Evolutionary conservation across 2,113 vertebrate genomes (phyloP).

Genomic region (Paradoxurus hermaphroditus): DNA sequence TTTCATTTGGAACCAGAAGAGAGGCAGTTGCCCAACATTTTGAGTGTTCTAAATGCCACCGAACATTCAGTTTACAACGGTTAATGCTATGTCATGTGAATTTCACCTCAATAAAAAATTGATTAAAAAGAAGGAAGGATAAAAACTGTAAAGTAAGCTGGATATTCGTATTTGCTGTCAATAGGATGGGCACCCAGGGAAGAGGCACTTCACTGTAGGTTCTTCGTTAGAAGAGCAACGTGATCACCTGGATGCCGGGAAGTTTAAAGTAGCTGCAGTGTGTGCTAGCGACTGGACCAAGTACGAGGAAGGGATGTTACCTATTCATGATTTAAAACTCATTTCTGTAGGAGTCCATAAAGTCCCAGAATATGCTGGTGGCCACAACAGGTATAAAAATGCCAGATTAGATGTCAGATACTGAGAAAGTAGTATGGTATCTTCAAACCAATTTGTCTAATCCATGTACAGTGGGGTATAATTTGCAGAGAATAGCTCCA

Average conservation of each 20-base stretch:
- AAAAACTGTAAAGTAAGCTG: not conserved
- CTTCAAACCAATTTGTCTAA: not conserved
- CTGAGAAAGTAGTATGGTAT: not conserved
- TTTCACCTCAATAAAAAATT: not conserved
- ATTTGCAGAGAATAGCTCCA: not conserved
- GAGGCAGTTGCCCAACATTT: not conserved
- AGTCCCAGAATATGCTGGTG: not conserved
- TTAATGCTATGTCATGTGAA: not conserved
- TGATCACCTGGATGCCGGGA: not conserved
- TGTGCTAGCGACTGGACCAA: not conserved
- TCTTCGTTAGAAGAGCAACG: not conserved
- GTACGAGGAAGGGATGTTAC: not conserved
- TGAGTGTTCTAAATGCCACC: not conserved
- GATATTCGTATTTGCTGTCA: not conserved
- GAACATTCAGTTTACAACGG: not conserved
- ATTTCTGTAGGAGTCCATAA: not conserved
- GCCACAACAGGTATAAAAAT: not conserved
- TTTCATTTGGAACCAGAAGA: not conserved
- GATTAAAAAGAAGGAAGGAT: not conserved
- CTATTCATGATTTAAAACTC: not conserved
- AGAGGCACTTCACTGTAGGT: not conserved
- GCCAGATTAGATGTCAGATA: not conserved
- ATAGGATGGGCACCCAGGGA: not conserved
- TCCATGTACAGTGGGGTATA: not conserved
- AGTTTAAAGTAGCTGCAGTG: not conserved